These are phyloP conservation scores for Amblyornis subalaris DNA, from an alignment of 2,113 vertebrate genomes.

Conservation along the genomic window DNA sequence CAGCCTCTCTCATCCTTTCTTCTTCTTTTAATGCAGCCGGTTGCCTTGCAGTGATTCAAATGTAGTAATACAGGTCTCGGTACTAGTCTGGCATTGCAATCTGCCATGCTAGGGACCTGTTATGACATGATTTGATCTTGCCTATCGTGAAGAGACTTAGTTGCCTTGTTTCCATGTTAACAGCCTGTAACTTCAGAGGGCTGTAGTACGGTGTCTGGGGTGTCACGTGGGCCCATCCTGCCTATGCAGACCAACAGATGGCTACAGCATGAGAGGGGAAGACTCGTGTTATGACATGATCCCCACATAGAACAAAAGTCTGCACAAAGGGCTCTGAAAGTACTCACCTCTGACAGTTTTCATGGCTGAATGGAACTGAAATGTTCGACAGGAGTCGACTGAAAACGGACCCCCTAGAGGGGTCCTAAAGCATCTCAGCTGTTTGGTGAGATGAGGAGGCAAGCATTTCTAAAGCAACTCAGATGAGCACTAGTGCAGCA, in stretches of 20 bases:
- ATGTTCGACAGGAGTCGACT: fast-evolving
- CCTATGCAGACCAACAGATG: slow-evolving; percentile 1
- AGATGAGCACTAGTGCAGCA: fast-evolving
- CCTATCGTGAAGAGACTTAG: background rate
- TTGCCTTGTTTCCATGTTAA: slow-evolving; percentile 20
- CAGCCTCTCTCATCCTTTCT: background rate
- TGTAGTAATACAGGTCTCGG: background rate
- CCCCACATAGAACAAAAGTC: background rate
- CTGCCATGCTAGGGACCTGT: background rate
- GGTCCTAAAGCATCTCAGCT: background rate
- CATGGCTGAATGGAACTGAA: background rate
- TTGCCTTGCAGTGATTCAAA: background rate
- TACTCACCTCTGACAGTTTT: background rate
- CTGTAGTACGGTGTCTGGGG: background rate
- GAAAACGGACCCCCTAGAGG: background rate
- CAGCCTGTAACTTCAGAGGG: slow-evolving; percentile 16
- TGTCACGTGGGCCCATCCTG: slow-evolving; percentile 18
- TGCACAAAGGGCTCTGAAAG: background rate
- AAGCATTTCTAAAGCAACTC: background rate
- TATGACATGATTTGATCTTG: background rate
- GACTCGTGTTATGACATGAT: slow-evolving; percentile 38
- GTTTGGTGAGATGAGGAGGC: background rate
- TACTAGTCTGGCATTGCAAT: background rate
- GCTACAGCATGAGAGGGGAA: background rate
- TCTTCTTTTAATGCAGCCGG: background rate